phyloP scores from a whole-genome alignment of 2,888 invertebrate genomes.

The Clepsis dumicolana region DNA sequence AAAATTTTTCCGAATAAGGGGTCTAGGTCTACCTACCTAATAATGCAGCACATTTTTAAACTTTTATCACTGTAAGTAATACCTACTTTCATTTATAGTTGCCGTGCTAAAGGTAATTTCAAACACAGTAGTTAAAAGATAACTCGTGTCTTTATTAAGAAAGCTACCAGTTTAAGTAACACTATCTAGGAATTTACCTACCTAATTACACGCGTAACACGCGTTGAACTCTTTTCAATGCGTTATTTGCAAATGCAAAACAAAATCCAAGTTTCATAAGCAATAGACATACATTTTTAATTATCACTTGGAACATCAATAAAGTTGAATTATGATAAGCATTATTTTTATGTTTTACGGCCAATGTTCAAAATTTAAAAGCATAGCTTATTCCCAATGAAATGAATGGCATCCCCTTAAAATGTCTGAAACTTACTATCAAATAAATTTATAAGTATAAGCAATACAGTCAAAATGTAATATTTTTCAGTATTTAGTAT shows the following conservation, averaged over 20 bases:
- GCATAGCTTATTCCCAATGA: neutral
- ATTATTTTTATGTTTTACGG: neutral
- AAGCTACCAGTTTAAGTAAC: neutral
- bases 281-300: neutral
- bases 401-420: neutral
- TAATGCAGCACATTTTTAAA: neutral
- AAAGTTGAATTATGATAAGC: neutral
- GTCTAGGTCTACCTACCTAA: too few relatives aligned
- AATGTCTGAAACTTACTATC: too few relatives aligned
- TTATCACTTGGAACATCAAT: neutral
- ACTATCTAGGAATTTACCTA: neutral
- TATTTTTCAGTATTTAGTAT: neutral
- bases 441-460: neutral
- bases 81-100: neutral
- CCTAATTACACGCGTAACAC: conserved; percentile 45
- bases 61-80: neutral
- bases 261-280: neutral
- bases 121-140: conserved; percentile 5
- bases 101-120: neutral
- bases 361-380: neutral
- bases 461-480: neutral
- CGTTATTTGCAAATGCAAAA: conserved; percentile 10
- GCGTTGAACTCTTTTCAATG: conserved; percentile 64
- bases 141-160: conserved; percentile 4
- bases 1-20: neutral